phyloP scores from a whole-genome alignment of 2,888 invertebrate species.

The Tipula unca region DNA sequence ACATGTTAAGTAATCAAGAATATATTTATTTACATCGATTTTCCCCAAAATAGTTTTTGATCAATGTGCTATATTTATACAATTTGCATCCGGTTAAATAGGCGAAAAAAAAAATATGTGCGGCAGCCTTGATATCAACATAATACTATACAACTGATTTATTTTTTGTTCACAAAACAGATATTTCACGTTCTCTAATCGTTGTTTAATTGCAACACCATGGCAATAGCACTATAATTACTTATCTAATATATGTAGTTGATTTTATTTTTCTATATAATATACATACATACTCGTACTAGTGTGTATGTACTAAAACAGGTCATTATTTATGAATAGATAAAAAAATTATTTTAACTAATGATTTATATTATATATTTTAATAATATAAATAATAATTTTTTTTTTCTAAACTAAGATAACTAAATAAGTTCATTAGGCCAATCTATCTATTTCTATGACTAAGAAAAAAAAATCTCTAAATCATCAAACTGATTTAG shows the following conservation, averaged over 20 bases:
- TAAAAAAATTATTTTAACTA: background rate
- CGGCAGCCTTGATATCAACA: background rate
- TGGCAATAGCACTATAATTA: background rate
- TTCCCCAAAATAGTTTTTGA: background rate
- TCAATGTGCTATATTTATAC: background rate
- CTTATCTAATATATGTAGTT: background rate
- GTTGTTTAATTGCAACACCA: background rate
- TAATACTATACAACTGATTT: background rate
- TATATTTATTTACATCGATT: background rate
- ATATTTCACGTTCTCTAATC: slow-evolving; percentile 8
- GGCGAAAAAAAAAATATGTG: background rate
- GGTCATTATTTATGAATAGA: background rate
- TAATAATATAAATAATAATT: background rate
- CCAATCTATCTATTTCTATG: slow-evolving; percentile 8
- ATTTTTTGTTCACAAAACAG: background rate
- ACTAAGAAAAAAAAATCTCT: background rate
- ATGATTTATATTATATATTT: background rate
- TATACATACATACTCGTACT: background rate
- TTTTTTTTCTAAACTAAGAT: background rate
- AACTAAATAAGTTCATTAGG: slow-evolving; percentile 8
- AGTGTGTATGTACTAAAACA: background rate
- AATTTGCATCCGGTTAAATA: background rate
- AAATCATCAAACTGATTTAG: background rate
- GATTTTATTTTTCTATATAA: background rate
- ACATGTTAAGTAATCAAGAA: background rate